Percentiles rank a stretch among this genome's conserved stretches.
These are phyloP conservation scores for Troides oblongomaculatus DNA, from an alignment of 2,888 invertebrate species.

Conservation along the genomic window DNA sequence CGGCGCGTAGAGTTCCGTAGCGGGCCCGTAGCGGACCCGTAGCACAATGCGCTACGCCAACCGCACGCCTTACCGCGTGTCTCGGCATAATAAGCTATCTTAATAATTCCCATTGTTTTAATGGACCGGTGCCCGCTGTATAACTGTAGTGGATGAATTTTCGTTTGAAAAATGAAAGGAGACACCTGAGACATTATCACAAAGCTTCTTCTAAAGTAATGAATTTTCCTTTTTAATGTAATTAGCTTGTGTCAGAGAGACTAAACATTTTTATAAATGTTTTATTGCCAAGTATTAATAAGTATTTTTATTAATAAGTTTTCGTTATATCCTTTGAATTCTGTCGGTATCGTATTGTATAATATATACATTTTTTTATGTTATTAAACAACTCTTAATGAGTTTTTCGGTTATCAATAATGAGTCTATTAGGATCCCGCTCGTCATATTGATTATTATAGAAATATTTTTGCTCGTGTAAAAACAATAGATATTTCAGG, in stretches of 20 bases:
- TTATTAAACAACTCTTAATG: too few relatives aligned
- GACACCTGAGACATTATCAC: conserved; percentile 11
- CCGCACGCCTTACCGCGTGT: conserved; percentile 47
- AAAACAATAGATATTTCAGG: too few relatives aligned
- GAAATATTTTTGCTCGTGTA: too few relatives aligned
- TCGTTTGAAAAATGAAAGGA: conserved; percentile 19
- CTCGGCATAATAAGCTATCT: conserved; percentile 59
- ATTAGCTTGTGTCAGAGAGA: background rate
- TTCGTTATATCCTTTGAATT: background rate
- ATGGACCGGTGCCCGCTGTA: conserved; percentile 30
- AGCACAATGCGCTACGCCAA: conserved; percentile 49
- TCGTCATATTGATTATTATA: too few relatives aligned
- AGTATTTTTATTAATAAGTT: background rate
- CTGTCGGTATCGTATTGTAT: too few relatives aligned
- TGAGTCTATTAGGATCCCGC: too few relatives aligned
- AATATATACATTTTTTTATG: too few relatives aligned
- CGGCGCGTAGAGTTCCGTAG: conserved; percentile 46
- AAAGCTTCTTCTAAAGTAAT: conserved; percentile 14
- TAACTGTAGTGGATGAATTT: conserved; percentile 23
- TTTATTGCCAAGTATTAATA: background rate
- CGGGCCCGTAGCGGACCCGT: conserved; percentile 41
- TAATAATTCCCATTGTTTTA: conserved; percentile 48
- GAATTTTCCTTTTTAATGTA: background rate
- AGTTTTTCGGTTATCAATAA: too few relatives aligned
- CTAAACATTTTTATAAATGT: background rate